Conservation (phyloP, 2,797 vertebrate genomes). For the Pyrocephalus nanus region DNA sequence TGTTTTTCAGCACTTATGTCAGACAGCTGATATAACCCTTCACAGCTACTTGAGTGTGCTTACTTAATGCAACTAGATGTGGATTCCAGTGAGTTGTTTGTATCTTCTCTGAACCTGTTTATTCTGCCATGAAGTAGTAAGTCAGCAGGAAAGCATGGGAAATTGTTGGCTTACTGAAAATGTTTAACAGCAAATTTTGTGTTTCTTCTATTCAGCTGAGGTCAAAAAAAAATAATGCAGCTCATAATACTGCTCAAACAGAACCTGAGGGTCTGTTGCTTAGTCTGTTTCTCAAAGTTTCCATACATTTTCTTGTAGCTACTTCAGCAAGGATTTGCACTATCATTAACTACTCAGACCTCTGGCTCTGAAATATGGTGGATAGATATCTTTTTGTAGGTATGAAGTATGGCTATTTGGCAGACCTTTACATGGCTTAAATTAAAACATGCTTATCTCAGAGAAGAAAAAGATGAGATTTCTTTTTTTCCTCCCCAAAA, state of each 20-base stretch:
- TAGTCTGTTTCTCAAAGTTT: neutral
- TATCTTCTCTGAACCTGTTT: neutral
- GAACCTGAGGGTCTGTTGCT: neutral
- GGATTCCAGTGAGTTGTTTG: neutral
- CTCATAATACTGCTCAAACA: neutral
- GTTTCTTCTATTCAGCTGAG: neutral
- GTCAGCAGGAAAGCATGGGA: neutral
- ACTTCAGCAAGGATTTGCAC: neutral
- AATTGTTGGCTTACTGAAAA: neutral
- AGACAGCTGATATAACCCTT: neutral
- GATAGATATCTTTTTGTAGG: neutral
- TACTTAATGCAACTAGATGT: neutral
- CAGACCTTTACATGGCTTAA: neutral
- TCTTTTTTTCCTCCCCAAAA: neutral
- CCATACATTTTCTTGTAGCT: neutral
- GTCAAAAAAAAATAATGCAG: neutral
- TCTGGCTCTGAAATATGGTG: neutral
- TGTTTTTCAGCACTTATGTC: neutral
- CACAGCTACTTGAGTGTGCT: neutral
- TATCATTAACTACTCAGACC: neutral
- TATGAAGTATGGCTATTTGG: neutral
- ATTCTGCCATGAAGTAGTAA: neutral
- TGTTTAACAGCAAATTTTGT: neutral
- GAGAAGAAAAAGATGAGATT: neutral
- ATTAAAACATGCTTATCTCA: neutral